phyloP scores from a whole-genome alignment of 2,113 vertebrate species.

The Fregata magnificens region DNA sequence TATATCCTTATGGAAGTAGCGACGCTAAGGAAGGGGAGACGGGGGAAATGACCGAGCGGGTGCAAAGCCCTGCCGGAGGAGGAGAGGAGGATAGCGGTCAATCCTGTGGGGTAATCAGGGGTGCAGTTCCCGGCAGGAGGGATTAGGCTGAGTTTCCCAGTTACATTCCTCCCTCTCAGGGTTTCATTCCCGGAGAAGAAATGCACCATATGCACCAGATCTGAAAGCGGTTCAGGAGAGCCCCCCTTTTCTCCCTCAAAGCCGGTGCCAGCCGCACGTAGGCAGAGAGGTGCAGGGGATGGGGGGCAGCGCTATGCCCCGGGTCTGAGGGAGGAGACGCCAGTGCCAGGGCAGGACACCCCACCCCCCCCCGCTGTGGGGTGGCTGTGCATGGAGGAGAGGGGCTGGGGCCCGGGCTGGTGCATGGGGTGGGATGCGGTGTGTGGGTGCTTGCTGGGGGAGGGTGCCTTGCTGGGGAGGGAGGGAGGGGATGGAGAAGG shows the following conservation, averaged over 20 bases:
- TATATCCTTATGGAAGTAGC: neutral
- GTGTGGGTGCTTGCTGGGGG: neutral
- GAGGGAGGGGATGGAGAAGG: neutral
- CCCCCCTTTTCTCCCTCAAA: neutral
- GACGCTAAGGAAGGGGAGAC: neutral
- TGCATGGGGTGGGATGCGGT: neutral
- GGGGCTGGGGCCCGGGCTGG: neutral
- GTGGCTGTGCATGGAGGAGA: neutral
- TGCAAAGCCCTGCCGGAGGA: neutral
- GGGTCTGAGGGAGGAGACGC: neutral
- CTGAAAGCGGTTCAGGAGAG: slow-evolving; percentile 15
- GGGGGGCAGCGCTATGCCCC: neutral
- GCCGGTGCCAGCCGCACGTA: neutral
- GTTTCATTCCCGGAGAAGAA: slow-evolving; percentile 26
- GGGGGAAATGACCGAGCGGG: neutral
- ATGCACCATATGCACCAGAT: slow-evolving; percentile 1
- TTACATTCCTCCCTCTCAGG: slow-evolving; percentile 29
- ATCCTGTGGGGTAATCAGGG: neutral
- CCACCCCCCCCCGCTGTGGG: neutral
- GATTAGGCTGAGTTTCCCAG: slow-evolving; percentile 7
- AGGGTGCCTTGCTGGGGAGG: neutral
- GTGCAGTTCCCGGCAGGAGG: neutral
- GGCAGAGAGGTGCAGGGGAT: neutral
- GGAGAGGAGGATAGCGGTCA: neutral
- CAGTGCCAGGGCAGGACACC: neutral